phyloP scores from a whole-genome alignment of 2,113 vertebrate genomes.

The Sorex fumeus region DNA sequence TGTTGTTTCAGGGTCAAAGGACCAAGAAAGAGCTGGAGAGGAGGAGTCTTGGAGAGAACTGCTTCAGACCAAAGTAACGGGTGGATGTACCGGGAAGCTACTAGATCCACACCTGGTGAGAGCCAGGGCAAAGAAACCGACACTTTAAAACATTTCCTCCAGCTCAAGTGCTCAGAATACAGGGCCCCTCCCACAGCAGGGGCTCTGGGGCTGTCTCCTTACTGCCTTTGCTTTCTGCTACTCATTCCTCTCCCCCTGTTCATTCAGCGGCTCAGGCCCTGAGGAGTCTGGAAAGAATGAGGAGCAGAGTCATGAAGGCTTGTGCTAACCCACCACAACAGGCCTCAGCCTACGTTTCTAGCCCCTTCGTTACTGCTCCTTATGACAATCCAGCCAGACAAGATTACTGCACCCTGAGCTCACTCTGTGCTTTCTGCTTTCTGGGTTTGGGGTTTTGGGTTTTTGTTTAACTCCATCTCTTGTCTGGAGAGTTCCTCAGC shows the following conservation, averaged over 20 bases:
- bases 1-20: background rate
- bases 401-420: background rate
- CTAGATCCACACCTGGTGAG: background rate
- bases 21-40: background rate
- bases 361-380: background rate
- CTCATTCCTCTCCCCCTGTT: background rate
- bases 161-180: background rate
- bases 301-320: background rate
- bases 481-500: slow-evolving; percentile 18
- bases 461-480: slow-evolving; percentile 44
- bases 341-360: background rate
- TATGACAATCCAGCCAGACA: background rate
- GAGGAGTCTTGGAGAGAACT: background rate
- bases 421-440: background rate
- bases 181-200: background rate
- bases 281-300: background rate
- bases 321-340: background rate
- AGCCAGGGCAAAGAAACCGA: background rate
- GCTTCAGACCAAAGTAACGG: background rate
- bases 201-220: background rate
- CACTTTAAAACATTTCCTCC: background rate
- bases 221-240: background rate
- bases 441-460: slow-evolving; percentile 9
- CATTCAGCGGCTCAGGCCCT: background rate
- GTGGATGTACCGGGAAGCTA: background rate